Percentiles rank a stretch among this genome's conserved stretches.
Conservation (phyloP, 2,113 vertebrate species). For the Balaenoptera acutorostrata region DNA sequence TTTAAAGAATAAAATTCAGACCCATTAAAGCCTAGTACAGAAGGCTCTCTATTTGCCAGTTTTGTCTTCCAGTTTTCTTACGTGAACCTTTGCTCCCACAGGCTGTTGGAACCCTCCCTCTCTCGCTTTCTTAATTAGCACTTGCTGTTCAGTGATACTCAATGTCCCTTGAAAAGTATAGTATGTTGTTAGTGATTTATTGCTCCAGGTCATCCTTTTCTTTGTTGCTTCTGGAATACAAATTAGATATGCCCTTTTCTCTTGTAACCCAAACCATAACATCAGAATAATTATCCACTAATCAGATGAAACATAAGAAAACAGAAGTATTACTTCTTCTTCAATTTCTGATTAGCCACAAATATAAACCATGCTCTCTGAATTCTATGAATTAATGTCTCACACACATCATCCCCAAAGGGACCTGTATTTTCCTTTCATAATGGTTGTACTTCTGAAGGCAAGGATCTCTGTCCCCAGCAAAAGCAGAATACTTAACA, state of each 20-base stretch:
- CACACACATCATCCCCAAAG: neutral
- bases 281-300: conserved; percentile 41
- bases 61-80: neutral
- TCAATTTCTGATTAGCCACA: conserved; percentile 54
- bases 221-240: conserved; percentile 21
- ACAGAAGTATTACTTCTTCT: conserved; percentile 31
- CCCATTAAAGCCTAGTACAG: neutral
- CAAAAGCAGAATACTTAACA: neutral
- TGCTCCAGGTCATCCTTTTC: neutral
- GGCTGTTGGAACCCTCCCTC: neutral
- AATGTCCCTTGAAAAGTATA: neutral
- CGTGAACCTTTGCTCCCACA: neutral
- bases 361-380: conserved; percentile 33
- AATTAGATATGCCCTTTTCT: conserved; percentile 38
- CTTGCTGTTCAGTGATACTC: neutral
- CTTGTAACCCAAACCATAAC: neutral
- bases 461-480: neutral
- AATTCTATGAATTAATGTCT: conserved; percentile 6
- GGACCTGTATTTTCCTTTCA: neutral
- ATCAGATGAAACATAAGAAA: conserved; percentile 47
- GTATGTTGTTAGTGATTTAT: neutral
- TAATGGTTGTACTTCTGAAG: neutral
- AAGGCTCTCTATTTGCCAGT: neutral
- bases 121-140: neutral
- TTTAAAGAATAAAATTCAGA: neutral